Conservation (phyloP, 2,888 invertebrate genomes). For the Lacanobia wlatinum region DNA sequence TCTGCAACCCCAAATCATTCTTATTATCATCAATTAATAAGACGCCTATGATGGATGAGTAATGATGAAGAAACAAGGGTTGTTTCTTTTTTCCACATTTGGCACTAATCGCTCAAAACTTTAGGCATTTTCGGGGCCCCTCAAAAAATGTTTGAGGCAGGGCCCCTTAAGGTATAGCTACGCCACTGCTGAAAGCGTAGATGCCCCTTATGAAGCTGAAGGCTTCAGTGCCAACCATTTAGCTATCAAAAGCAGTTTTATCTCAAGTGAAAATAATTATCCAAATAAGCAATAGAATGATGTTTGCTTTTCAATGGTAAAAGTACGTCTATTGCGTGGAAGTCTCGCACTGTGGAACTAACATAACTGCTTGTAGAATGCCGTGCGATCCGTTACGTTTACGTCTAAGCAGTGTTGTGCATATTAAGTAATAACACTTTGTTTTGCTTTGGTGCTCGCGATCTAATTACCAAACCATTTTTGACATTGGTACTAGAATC, state of each 20-base stretch:
- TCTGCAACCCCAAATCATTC: too few relatives aligned
- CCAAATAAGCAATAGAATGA: conserved; percentile 3
- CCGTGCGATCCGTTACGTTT: conserved; percentile 46
- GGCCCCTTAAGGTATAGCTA: too few relatives aligned
- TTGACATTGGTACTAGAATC: too few relatives aligned
- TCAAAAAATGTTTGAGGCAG: too few relatives aligned
- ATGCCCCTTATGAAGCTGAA: background rate
- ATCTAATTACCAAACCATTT: conserved; percentile 39
- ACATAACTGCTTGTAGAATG: conserved; percentile 49
- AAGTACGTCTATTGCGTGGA: conserved; percentile 33
- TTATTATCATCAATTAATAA: too few relatives aligned
- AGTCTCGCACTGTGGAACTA: conserved; percentile 17
- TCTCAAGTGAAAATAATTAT: background rate
- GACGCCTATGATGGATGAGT: too few relatives aligned
- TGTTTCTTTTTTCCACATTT: too few relatives aligned
- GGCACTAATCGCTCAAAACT: too few relatives aligned
- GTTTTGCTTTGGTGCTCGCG: conserved; percentile 36
- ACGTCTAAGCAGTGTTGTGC: conserved; percentile 51
- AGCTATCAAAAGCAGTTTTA: background rate
- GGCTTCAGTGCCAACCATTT: background rate
- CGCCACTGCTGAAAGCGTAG: background rate
- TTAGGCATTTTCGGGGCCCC: too few relatives aligned
- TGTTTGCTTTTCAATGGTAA: conserved; percentile 29
- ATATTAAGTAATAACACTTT: conserved; percentile 57
- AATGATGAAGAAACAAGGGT: too few relatives aligned